Evolutionary conservation across 2,797 vertebrate species (phyloP), one percentile per base, ranked within the genome.

Genomic region (Cyprinodon diabolis): DNA sequence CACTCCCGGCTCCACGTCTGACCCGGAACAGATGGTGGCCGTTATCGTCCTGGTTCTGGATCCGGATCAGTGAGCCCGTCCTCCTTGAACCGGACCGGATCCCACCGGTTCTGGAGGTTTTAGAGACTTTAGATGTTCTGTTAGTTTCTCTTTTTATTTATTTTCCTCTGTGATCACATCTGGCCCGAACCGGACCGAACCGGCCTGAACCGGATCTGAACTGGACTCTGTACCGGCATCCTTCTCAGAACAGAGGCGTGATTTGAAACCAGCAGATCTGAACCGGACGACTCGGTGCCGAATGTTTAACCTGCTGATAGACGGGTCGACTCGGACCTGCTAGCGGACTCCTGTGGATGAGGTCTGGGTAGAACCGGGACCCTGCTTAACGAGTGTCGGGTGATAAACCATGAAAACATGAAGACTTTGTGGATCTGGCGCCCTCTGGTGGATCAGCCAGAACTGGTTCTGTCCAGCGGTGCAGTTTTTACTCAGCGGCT

Each of bases 1-100:
- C 74, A 91, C 77, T 81, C 84, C 8, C 95, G 94, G 0, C 93
- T 95, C 0, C 84, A 94, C 0, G 96, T 97, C 30, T 93, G 81
- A 91, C 12, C 68, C 4, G 0, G 48, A 8, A 17, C 19, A 1
- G 5, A 1, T 4, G 0, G 0, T 19, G n/a, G 49, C 15, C 4
- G 6, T 45, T 10, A 35, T 60, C 30, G 1, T 15, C 15, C 15
- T 37, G 30, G 8, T 10, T 51, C 15, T 19, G 49, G 13, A 49
- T 49, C 48, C 48, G 15, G 48, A 14, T 19, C 19, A 1, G 15
- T 47, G 6, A 47, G 56, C 49, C 49, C 49, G 15, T 51, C 15
- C 49, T 51, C 49, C 49, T 51, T 17, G 49, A 51, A 17, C 57
- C 10, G 15, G 58, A 60, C 58, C 35, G 0, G 17, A 37, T 37